These are phyloP conservation scores for Channa striata DNA, from an alignment of 2,797 vertebrate genomes.

Conservation along the genomic window DNA sequence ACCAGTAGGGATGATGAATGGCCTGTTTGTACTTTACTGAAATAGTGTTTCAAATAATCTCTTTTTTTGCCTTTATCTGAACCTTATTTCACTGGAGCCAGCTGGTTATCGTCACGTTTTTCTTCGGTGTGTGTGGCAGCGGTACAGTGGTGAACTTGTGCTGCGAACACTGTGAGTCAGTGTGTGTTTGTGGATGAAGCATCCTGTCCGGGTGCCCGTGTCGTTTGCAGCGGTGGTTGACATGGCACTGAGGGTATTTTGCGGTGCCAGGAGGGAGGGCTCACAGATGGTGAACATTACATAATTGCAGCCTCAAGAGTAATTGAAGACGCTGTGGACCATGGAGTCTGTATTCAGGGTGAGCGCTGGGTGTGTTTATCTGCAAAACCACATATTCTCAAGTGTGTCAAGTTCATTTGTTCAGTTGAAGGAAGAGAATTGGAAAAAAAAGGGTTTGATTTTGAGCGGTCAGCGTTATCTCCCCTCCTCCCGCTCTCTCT, in stretches of 20 bases:
- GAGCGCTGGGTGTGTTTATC: constrained; percentile 50
- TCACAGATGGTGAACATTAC: constrained; percentile 82
- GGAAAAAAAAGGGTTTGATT: background rate
- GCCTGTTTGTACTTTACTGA: background rate
- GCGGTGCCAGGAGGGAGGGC: constrained; percentile 56
- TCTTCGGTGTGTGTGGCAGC: constrained; percentile 24
- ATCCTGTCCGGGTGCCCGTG: constrained; percentile 44
- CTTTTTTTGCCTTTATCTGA: background rate
- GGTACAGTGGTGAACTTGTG: constrained; percentile 27
- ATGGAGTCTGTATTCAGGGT: constrained; percentile 68
- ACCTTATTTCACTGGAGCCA: background rate
- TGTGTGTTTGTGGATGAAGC: constrained; percentile 47
- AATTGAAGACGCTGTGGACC: constrained; percentile 73
- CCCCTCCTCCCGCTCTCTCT: background rate
- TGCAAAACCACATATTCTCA: constrained; percentile 22
- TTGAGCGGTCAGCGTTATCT: background rate
- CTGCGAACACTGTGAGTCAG: constrained; percentile 45
- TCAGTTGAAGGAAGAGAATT: background rate
- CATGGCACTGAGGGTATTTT: constrained; percentile 59
- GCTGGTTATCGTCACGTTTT: constrained; percentile 17
- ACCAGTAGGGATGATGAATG: background rate
- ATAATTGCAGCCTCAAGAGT: constrained; percentile 78
- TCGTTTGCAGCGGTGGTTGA: constrained; percentile 45
- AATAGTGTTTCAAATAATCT: background rate
- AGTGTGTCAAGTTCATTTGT: constrained; percentile 25